Base-by-base conservation (phyloP, 2,797 vertebrate species). In the Gymnothorax javanicus region DNA sequence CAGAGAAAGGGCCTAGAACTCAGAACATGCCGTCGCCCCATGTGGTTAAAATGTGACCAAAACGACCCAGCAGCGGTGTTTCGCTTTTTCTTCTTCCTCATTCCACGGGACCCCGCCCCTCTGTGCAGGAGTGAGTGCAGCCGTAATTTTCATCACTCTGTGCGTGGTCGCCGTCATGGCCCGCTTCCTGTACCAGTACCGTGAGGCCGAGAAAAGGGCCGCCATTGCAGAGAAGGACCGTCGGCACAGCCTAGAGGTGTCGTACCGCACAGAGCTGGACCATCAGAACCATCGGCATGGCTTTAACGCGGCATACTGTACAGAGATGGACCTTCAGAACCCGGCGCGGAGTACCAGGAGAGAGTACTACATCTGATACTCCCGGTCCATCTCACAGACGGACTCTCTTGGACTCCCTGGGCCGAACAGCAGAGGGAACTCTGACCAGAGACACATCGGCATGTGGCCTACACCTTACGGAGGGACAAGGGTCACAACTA, bases 331-430 rank as follows among this genome's bases (percentile, higher is more conserved):
- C 94, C 96, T 97, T 89, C 98, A 98, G 94, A 97, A 96, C 93
- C 91, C 97, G 89, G 95, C 97, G 93, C 97, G 95, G 91, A 97
- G 98, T 91, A 97, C 96, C 94, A 97, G 97, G 94, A 97, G 97
- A 92, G 98, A 99, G 90, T 99, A 98, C 94, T 99, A 90, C 60
- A 90, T 88, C 81, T 90, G 90, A 86, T 85, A 89, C 82, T 87
- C 89, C 83, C 33, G 33, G 33, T 43, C 33, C 33, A 43, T 43
- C 59, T 33, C 96, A 11, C 92, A 96, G 91, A 95, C 77, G 6
- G 88, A 88, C 83, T 58, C 77, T 88, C 86, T 84, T 87, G 89
- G 6, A 33, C 52, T 50, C 57, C 59, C 71, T 27, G 84, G 11
- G 79, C 20, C 43, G 57, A 43, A 50, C 7, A 79, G 54, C 84